Base-by-base conservation (phyloP, 2,797 vertebrate genomes). In the Euphonia xanthogaster region DNA sequence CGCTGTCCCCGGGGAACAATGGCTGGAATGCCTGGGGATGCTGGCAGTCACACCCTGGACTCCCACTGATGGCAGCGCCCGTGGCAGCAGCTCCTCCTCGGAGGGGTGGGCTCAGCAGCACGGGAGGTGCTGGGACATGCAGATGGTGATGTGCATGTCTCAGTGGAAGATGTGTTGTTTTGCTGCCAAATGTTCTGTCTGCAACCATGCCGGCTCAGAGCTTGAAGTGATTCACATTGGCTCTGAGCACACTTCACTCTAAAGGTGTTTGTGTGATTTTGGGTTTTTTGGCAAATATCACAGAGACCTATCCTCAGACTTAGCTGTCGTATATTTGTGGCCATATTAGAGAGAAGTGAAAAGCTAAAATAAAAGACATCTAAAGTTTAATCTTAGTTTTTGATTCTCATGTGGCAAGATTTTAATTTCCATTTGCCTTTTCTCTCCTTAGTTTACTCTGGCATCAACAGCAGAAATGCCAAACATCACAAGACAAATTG, bases 401-500 rank as follows among this genome's bases (percentile, higher is more conserved):
- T 62, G 7, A 48, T 55, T 79, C 67, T n/a, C 24, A 13, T 6
- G 3, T 31, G 35, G 16, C 31, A 48, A 9, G 4, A 33, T 94
- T 86, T 57, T 47, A 39, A 84, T 82, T 90, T 82, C 44, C 40
- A 19, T 30, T 85, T 66, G 55, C 19, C 15, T 93, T 80, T 93
- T 88, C 39, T 72, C 23, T 76, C 40, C 55, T 67, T 42, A 31
- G 77, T 85, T 95, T 85, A 45, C 63, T 67, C 80, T 79, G 90
- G 75, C 74, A 48, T 67, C 33, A 71, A 42, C 53, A 74, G 20
- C 63, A 82, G 55, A 67, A 92, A 76, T 54, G 33, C 71, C 80
- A 93, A 85, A 60, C 31, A 71, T 37, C 63, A 88, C 53, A 88
- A 91, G 92, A 95, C 94, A 89, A 87, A 94, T 93, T 79, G 33